A percentile compares a stretch with the other conserved stretches of the same genome.
Conservation (phyloP, 1,140 invertebrate genomes). For the Pogonomyrmex californicus region DNA sequence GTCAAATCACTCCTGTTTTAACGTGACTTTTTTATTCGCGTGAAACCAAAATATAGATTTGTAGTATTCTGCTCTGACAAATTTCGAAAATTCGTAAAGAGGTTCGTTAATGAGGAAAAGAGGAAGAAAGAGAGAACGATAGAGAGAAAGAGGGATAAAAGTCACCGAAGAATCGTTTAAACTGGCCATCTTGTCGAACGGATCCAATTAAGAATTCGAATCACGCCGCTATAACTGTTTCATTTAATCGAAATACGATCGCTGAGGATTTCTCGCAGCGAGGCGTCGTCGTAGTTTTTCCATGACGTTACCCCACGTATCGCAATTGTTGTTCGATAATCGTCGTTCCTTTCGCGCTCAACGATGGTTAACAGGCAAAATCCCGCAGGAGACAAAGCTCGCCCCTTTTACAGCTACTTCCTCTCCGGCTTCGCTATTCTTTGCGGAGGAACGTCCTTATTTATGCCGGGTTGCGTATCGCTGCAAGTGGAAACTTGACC, state of each 20-base stretch:
- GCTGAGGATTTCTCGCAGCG: not conserved
- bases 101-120: not conserved
- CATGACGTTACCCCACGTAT: not conserved
- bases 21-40: not conserved
- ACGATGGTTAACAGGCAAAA: slow-evolving; percentile 21
- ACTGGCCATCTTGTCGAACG: slow-evolving; percentile 4
- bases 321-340: not conserved
- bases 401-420: not conserved
- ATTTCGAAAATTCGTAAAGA: not conserved
- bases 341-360: not conserved
- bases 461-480: slow-evolving; percentile 34
- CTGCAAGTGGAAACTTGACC: slow-evolving; percentile 43
- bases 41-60: not conserved
- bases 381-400: not conserved
- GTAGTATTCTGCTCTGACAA: not conserved
- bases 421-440: not conserved
- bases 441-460: slow-evolving; percentile 35
- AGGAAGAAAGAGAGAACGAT: not conserved
- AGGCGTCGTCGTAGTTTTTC: not conserved
- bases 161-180: slow-evolving; percentile 15
- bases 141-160: not conserved
- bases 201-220: slow-evolving; percentile 3
- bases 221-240: slow-evolving; percentile 4
- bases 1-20: not conserved
- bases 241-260: slow-evolving; percentile 21